Percentiles rank a stretch among this genome's conserved stretches.
Evolutionary conservation across 2,888 invertebrate genomes (phyloP).

Genomic region (Spilarctia lutea): DNA sequence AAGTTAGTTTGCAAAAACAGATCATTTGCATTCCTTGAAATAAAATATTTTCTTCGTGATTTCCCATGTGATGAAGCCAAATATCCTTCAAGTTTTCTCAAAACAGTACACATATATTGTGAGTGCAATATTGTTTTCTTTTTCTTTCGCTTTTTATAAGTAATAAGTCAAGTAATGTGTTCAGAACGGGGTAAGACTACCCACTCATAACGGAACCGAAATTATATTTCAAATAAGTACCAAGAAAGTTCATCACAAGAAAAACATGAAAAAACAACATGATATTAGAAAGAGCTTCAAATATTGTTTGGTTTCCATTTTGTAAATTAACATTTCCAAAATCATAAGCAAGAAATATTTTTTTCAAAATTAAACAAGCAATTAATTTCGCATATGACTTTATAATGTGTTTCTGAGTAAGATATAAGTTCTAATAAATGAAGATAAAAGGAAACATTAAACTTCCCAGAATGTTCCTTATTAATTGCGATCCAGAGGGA

Average conservation of each 20-base stretch:
- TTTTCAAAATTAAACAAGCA: conserved; percentile 27
- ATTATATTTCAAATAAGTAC: conserved; percentile 72
- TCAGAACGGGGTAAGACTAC: conserved; percentile 63
- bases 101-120: background rate
- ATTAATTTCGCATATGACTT: conserved; percentile 32
- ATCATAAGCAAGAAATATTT: conserved; percentile 26
- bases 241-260: conserved; percentile 78
- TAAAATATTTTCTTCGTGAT: background rate
- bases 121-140: too few species aligned
- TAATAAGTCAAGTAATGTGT: conserved; percentile 36
- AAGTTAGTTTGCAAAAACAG: background rate
- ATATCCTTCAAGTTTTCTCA: background rate
- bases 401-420: conserved; percentile 20
- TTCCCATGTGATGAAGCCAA: background rate
- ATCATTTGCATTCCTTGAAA: background rate
- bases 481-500: background rate
- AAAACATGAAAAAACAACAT: conserved; percentile 62
- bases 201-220: conserved; percentile 71
- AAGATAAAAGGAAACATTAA: conserved; percentile 23
- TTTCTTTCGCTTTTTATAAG: conserved; percentile 2
- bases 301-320: too few species aligned
- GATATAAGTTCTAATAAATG: conserved; percentile 30
- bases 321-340: too few species aligned
- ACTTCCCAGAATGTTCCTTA: background rate
- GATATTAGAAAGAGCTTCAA: conserved; percentile 51